Evolutionary conservation across 1,140 invertebrate genomes (phyloP).

Genomic region (Dolichoris vasculosae): DNA sequence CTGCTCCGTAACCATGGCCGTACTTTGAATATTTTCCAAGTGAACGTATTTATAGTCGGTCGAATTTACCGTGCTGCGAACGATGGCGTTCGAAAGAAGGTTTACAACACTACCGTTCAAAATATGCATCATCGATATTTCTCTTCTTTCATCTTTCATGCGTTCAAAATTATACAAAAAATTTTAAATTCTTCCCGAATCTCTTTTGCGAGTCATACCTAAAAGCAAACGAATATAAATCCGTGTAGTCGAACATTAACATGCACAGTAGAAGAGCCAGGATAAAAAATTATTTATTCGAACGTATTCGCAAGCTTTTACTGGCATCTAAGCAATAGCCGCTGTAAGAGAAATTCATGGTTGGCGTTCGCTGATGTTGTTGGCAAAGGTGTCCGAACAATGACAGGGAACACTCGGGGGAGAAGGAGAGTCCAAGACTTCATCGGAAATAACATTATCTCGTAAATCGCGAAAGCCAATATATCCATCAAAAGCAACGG

Average conservation of each 20-base stretch:
- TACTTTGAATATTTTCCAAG: background rate
- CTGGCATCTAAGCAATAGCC: background rate
- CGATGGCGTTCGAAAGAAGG: no score
- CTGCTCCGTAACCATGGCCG: background rate
- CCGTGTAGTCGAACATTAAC: background rate
- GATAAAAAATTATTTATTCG: background rate
- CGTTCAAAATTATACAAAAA: background rate
- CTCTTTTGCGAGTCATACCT: no score
- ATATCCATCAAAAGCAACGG: constrained; percentile 1
- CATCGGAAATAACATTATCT: background rate
- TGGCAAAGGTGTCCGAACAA: background rate
- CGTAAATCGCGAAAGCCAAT: background rate
- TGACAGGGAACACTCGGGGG: background rate
- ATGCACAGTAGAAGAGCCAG: background rate
- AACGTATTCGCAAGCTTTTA: background rate
- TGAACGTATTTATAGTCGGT: background rate
- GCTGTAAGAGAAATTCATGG: background rate
- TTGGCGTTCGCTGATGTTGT: background rate
- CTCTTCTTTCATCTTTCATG: background rate
- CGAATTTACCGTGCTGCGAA: no score
- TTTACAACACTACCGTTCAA: background rate
- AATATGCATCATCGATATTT: background rate
- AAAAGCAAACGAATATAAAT: background rate
- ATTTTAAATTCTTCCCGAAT: background rate
- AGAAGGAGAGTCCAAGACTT: background rate